Evolutionary conservation across 1,140 invertebrate species (phyloP).

Genomic region (Meloidogyne hapla): DNA sequence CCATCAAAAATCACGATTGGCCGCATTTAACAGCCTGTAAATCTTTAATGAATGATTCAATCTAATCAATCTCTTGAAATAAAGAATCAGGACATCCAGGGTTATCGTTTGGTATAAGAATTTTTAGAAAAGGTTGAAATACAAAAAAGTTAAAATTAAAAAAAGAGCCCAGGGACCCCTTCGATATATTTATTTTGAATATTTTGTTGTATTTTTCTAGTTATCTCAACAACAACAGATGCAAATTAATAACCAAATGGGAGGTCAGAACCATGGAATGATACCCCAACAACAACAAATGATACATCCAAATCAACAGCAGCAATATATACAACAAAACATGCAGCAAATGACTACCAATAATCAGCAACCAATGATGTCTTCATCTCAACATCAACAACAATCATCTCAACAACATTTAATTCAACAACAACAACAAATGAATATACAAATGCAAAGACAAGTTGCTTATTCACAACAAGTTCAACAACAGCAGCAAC

Average conservation of each 20-base stretch:
- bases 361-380: constrained; percentile 15
- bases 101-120: too few species aligned
- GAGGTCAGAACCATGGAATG: constrained; percentile 22
- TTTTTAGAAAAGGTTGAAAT: too few species aligned
- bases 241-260: constrained; percentile 21
- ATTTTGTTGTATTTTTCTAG: neutral
- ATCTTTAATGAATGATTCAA: too few species aligned
- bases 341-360: constrained; percentile 31
- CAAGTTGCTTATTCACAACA: constrained; percentile 27
- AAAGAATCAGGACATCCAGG: too few species aligned
- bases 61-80: too few species aligned
- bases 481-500: constrained; percentile 14
- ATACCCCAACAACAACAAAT: neutral
- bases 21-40: too few species aligned
- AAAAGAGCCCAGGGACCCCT: too few species aligned
- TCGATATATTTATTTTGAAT: too few species aligned
- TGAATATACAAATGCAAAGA: constrained; percentile 20
- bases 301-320: neutral
- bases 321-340: constrained; percentile 35
- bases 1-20: too few species aligned
- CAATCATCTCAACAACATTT: constrained; percentile 5
- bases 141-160: too few species aligned
- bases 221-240: constrained; percentile 14
- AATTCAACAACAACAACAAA: constrained; percentile 15
- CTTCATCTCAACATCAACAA: neutral